Base-by-base conservation (phyloP, 2,113 vertebrate genomes). In the Prionailurus viverrinus region DNA sequence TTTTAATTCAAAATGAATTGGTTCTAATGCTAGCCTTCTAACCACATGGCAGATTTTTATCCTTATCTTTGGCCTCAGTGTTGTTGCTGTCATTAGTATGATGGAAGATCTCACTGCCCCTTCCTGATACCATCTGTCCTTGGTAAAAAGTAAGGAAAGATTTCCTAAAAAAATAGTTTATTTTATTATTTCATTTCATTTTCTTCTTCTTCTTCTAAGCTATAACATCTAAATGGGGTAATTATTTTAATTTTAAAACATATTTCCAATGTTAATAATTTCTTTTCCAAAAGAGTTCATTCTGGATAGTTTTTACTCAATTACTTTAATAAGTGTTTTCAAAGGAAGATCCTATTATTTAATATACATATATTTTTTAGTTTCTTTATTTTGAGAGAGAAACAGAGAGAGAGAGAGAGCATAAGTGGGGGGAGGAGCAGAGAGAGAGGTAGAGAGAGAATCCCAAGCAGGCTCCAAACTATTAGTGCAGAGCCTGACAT, bases 221-320 rank as follows among this genome's bases (percentile, higher is more conserved):
- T 85, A 69, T 51, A 93, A 94, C 82, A 53, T 6, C 27, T 95
- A 71, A 95, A 41, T 29, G 8, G 36, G 21, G 3, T 65, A 91
- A 53, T 84, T 90, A 76, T 55, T 88, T 76, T 68, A 84, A 76
- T 79, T 94, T 58, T 66, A 65, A 91, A 92, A 91, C 84, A 71
- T 13, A 55, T 74, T 29, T 80, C 6, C 63, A 78, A 36, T 71
- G 13, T 51, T 96, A 92, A 53, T 71, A 73, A 92, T 31, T 73
- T 76, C 12, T 53, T 78, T 92, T 87, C 61, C 65, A 90, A 85
- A 74, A 86, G 27, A 65, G 7, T 58, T 95, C 71, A 71, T 55
- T 13, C 14, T 80, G 5, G 48, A 36, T 63, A 96, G 82, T 23
- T 95, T 94, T 83, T 73, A 92, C 7, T 89, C 63, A 68, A 23